Percentiles rank a stretch among this genome's conserved stretches.
These are phyloP conservation scores for Sylvia atricapilla DNA, from an alignment of 2,113 vertebrate species.

Conservation along the genomic window DNA sequence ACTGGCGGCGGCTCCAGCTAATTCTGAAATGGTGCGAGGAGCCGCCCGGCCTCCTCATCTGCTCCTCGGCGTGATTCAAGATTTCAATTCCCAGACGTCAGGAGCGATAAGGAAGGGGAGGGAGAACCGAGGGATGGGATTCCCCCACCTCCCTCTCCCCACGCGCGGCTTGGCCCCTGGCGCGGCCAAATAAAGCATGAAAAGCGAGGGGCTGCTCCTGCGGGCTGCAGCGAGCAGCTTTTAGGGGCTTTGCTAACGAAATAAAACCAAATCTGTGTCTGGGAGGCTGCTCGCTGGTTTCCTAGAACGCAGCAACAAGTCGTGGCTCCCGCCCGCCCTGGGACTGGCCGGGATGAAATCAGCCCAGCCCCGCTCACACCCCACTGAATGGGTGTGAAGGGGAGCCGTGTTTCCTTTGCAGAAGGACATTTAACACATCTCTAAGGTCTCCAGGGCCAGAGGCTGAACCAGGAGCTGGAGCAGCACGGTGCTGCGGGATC, in stretches of 20 bases:
- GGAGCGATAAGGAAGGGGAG: background rate
- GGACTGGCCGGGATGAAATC: background rate
- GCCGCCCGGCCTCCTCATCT: background rate
- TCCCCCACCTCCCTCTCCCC: background rate
- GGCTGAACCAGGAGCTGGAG: background rate
- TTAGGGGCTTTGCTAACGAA: background rate
- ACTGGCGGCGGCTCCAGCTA: background rate
- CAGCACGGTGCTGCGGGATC: accelerated
- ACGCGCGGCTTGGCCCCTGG: background rate
- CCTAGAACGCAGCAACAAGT: background rate
- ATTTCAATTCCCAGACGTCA: background rate
- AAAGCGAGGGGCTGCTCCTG: background rate
- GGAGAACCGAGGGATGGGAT: background rate
- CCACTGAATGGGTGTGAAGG: accelerated
- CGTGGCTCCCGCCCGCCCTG: background rate
- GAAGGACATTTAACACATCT: conserved; percentile 7
- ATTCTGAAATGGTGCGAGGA: background rate
- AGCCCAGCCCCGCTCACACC: background rate
- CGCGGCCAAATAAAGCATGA: background rate
- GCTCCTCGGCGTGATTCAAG: background rate
- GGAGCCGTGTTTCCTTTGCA: accelerated
- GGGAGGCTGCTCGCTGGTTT: background rate
- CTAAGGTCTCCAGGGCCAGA: background rate
- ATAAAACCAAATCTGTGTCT: accelerated
- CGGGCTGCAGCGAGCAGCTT: accelerated